These are phyloP conservation scores for Amphiprion percula DNA, from an alignment of 2,113 vertebrate species.

Conservation along the genomic window DNA sequence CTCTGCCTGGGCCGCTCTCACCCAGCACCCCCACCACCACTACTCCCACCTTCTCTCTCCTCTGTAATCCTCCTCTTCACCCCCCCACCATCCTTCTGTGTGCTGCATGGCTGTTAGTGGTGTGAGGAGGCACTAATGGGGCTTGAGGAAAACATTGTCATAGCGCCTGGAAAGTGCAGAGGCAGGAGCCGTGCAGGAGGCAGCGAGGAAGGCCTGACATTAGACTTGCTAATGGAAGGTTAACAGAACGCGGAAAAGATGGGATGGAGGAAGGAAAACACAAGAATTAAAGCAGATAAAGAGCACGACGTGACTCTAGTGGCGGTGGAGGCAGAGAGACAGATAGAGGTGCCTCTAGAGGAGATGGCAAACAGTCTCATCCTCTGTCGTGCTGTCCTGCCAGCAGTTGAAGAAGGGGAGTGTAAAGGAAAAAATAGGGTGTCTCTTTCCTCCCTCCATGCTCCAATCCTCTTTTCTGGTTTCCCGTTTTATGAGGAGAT, in stretches of 20 bases:
- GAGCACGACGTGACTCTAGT: constrained; percentile 14
- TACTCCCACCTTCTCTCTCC: background rate
- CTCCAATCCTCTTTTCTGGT: constrained; percentile 76
- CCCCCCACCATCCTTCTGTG: constrained; percentile 53
- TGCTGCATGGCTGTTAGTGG: constrained; percentile 72
- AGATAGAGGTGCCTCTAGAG: constrained; percentile 19
- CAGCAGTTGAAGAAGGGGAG: constrained; percentile 6
- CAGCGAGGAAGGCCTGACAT: constrained; percentile 60
- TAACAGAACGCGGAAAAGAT: constrained; percentile 60
- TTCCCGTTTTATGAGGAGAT: constrained; percentile 63
- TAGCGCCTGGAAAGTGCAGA: constrained; percentile 72
- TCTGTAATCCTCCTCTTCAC: constrained; percentile 62
- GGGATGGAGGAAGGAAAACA: constrained; percentile 47
- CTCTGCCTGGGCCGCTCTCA: constrained; percentile 33
- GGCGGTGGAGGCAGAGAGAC: constrained; percentile 5
- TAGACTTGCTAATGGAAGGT: constrained; percentile 75
- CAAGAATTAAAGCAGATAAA: constrained; percentile 44
- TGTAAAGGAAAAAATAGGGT: background rate
- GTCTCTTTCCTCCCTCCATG: constrained; percentile 44
- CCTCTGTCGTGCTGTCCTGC: constrained; percentile 39
- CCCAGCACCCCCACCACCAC: constrained; percentile 4
- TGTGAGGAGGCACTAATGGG: constrained; percentile 70
- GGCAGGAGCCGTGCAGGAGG: constrained; percentile 58
- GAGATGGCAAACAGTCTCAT: constrained; percentile 46
- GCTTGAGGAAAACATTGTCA: constrained; percentile 76